A percentile compares a stretch with the other conserved stretches of the same genome.
Evolutionary conservation across 2,888 invertebrate species (phyloP).

Genomic region (Clostera curtula): DNA sequence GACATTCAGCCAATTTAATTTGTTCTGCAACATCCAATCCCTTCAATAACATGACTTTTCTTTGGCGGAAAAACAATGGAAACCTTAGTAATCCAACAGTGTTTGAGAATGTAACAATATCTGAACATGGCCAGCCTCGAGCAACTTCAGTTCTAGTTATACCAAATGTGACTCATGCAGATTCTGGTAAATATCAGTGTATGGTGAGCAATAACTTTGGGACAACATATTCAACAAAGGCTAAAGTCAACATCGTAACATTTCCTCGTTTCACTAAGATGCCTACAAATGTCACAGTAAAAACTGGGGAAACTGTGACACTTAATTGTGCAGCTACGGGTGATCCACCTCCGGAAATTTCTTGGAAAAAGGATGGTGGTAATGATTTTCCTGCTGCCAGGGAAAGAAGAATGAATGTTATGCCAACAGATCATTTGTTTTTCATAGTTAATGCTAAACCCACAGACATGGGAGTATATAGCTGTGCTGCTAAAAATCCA

Average conservation of each 20-base stretch:
- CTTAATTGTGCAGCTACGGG: conserved; percentile 94
- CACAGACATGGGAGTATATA: conserved; percentile 93
- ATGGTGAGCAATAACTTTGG: conserved; percentile 92
- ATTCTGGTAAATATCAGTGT: conserved; percentile 95
- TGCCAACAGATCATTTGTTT: conserved; percentile 92
- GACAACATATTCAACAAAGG: conserved; percentile 90
- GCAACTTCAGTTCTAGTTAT: conserved; percentile 84
- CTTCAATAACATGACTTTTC: conserved; percentile 83
- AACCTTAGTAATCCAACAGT: conserved; percentile 59
- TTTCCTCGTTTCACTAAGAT: conserved; percentile 90
- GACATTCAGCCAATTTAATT: conserved; percentile 86
- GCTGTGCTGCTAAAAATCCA: conserved; percentile 92
- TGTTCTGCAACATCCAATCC: conserved; percentile 90
- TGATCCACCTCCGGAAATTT: conserved; percentile 90
- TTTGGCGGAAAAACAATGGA: conserved; percentile 92
- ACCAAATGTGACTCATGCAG: conserved; percentile 83
- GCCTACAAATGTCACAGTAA: conserved; percentile 88
- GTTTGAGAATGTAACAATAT: conserved; percentile 59
- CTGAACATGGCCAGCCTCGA: conserved; percentile 75
- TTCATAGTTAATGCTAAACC: conserved; percentile 94
- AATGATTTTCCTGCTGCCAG: conserved; percentile 96
- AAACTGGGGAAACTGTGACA: conserved; percentile 88
- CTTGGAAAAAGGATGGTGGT: conserved; percentile 94
- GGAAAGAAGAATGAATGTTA: conserved; percentile 93
- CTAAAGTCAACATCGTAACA: conserved; percentile 89